These are phyloP conservation scores for Garrulus glandarius DNA, from an alignment of 2,797 vertebrate genomes.

Conservation along the genomic window DNA sequence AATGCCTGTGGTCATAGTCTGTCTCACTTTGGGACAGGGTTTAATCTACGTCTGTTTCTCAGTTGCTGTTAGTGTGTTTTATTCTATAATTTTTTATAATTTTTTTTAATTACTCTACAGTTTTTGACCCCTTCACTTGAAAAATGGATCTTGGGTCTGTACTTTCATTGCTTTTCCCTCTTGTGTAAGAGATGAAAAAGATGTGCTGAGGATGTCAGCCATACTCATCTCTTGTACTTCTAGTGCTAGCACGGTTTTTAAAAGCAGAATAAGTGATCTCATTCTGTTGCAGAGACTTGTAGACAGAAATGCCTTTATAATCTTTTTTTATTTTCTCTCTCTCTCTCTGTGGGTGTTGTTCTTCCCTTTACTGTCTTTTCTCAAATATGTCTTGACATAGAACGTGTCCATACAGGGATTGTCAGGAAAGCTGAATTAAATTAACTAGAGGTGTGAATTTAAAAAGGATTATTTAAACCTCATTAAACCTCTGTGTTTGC, in stretches of 20 bases:
- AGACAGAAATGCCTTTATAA: neutral
- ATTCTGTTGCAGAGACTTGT: neutral
- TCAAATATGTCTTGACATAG: neutral
- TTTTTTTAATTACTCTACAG: neutral
- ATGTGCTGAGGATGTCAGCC: neutral
- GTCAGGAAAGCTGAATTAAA: slow-evolving; percentile 9
- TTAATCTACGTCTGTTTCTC: neutral
- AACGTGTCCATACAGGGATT: neutral
- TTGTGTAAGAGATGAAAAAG: neutral
- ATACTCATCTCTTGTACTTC: neutral
- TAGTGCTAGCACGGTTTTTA: neutral
- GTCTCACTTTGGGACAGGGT: neutral
- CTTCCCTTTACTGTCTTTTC: neutral
- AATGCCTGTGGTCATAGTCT: neutral
- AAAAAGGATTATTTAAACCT: slow-evolving; percentile 58
- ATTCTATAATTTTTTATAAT: neutral
- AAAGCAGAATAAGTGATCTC: neutral
- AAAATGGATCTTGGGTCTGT: neutral
- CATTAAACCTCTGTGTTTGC: slow-evolving; percentile 44
- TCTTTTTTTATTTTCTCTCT: neutral
- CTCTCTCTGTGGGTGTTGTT: neutral
- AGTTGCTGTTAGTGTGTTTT: neutral
- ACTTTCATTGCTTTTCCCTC: neutral
- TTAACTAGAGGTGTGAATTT: slow-evolving; percentile 50
- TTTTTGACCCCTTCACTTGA: neutral